Evolutionary conservation across 2,888 invertebrate species (phyloP).

Genomic region (Perdita meconis): DNA sequence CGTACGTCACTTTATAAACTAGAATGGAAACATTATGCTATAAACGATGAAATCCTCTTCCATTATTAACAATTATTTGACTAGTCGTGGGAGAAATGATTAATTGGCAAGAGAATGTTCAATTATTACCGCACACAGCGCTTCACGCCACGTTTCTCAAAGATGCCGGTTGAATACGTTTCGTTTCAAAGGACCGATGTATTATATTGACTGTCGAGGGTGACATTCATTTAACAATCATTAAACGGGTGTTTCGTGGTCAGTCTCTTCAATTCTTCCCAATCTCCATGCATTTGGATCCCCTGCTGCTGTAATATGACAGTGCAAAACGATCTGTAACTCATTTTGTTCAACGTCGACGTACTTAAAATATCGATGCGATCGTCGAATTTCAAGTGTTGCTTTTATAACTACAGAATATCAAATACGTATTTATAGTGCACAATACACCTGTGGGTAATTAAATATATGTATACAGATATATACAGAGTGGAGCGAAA

Average conservation of each 20-base stretch:
- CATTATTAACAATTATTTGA: constrained; percentile 59
- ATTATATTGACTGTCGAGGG: constrained; percentile 73
- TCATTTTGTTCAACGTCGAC: constrained; percentile 30
- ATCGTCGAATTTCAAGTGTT: constrained; percentile 2
- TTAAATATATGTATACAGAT: background rate
- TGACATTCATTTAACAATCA: constrained; percentile 68
- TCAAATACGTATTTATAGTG: constrained; percentile 11
- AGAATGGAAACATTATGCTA: constrained; percentile 66
- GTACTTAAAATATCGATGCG: background rate
- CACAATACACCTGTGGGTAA: background rate
- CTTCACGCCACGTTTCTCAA: constrained; percentile 49
- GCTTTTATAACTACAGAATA: constrained; percentile 16
- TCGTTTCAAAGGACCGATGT: constrained; percentile 69
- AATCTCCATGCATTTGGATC: constrained; percentile 93
- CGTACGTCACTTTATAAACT: constrained; percentile 62
- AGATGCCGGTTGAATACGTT: constrained; percentile 45
- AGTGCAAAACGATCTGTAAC: constrained; percentile 37
- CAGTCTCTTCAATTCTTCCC: constrained; percentile 92
- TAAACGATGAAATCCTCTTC: constrained; percentile 56
- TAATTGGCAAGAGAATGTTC: constrained; percentile 71
- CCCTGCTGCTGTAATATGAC: constrained; percentile 84
- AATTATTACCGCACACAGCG: constrained; percentile 67
- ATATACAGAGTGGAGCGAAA: too few relatives aligned
- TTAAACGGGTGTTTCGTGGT: constrained; percentile 93
- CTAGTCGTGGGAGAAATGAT: constrained; percentile 66